Percentiles rank a stretch among this genome's conserved stretches.
phyloP scores from a whole-genome alignment of 1,140 invertebrate genomes.

The Temnothorax longispinosus region DNA sequence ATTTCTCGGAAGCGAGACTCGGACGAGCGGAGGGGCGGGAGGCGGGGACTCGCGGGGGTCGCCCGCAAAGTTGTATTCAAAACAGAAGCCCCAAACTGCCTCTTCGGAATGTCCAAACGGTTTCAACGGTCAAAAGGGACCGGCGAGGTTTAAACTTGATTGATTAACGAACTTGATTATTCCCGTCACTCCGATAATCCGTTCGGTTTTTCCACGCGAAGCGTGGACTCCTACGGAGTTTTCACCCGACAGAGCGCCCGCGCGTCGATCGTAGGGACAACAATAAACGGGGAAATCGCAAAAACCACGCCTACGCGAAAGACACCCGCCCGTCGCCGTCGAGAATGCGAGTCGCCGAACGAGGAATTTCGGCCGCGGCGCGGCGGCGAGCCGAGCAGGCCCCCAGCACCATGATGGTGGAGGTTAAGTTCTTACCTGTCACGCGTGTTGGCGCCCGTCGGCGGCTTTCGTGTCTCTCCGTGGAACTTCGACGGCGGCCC shows the following conservation, averaged over 20 bases:
- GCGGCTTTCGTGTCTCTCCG: constrained; percentile 66
- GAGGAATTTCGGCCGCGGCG: constrained; percentile 19
- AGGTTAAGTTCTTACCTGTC: constrained; percentile 73
- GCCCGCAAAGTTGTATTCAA: background rate
- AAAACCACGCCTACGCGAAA: constrained; percentile 49
- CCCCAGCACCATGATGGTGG: constrained; percentile 10
- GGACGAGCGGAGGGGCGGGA: no score
- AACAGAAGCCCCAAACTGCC: background rate
- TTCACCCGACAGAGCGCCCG: background rate
- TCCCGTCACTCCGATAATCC: no score
- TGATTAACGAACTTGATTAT: no score
- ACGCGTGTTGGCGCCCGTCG: constrained; percentile 69
- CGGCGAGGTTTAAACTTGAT: no score
- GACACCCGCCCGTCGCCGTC: no score
- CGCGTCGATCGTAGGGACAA: background rate
- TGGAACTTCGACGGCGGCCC: constrained; percentile 59
- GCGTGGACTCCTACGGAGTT: no score
- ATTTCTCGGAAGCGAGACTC: background rate
- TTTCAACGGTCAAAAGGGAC: no score
- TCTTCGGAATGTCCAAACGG: background rate
- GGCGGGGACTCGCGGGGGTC: background rate
- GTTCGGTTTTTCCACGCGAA: no score
- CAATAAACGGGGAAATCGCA: background rate
- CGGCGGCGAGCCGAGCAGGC: no score
- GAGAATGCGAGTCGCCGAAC: background rate